Percentiles rank a stretch among this genome's conserved stretches.
Evolutionary conservation across 1,140 invertebrate species (phyloP).

Genomic region (Xylocopa sonorina): DNA sequence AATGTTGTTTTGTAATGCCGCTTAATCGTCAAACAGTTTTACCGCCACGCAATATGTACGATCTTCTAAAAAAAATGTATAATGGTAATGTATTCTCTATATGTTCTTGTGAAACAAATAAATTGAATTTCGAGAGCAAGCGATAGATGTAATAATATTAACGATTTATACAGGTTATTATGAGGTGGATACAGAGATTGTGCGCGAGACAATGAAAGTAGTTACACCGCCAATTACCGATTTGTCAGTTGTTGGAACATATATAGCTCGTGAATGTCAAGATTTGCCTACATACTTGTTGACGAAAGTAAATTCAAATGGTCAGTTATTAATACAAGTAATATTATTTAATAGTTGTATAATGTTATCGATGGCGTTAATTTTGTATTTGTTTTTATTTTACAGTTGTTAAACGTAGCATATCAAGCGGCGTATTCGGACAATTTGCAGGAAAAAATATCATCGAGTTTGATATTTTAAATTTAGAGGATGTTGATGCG

Average conservation of each 20-base stretch:
- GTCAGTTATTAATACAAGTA: conserved; percentile 58
- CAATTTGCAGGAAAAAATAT: conserved; percentile 89
- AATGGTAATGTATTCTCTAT: conserved; percentile 83
- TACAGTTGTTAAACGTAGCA: conserved; percentile 88
- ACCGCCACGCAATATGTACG: conserved; percentile 89
- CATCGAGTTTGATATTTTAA: conserved; percentile 88
- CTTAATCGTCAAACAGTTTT: conserved; percentile 90
- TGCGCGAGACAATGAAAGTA: conserved; percentile 90
- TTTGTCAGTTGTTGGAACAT: conserved; percentile 85
- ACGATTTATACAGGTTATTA: conserved; percentile 86
- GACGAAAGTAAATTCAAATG: conserved; percentile 82
- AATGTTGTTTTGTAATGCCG: conserved; percentile 94
- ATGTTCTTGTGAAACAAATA: neutral
- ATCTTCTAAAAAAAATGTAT: conserved; percentile 91
- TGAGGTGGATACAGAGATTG: conserved; percentile 90
- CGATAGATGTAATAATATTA: neutral
- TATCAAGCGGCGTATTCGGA: conserved; percentile 85
- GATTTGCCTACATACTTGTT: conserved; percentile 88
- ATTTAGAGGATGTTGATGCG: conserved; percentile 79
- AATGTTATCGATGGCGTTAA: conserved; percentile 15
- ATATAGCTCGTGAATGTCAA: conserved; percentile 88
- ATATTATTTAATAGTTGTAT: conserved; percentile 25
- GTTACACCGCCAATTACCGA: conserved; percentile 88
- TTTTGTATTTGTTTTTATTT: conserved; percentile 60
- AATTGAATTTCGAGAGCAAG: neutral